Evolutionary conservation across 1,140 invertebrate species (phyloP), one percentile per base, ranked within the genome.

Genomic region (Drosophila novamexicana): DNA sequence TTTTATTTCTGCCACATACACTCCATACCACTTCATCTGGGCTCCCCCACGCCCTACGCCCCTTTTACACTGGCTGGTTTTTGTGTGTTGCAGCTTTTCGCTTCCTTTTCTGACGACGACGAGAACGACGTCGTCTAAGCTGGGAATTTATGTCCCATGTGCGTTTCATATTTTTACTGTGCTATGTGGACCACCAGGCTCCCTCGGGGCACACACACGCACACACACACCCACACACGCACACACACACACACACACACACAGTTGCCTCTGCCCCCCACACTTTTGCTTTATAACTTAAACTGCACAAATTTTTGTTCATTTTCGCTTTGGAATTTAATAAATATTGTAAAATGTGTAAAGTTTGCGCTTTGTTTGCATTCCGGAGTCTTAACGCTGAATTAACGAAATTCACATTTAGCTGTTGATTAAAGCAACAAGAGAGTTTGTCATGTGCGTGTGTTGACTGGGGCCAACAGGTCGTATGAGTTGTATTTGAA

Each of bases 101-200:
- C 50, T 69, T 64, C 44, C 73, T 54, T 68, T 81, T 82, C 68
- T 68, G 61, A 44, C 66, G 36, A 34, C 14, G 37, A 34, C 22
- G 36, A 45, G 16, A 44, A 39, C 36, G 44, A 22, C 62, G 63
- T 67, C 74, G 79, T 76, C 76, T 88, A 79, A 86, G 83, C 84
- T 82, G 68, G 59, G 69, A 88, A 88, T 88, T 88, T 88, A 77
- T 84, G 70, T 84, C 75, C 79, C 79, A 82, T 84, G 81, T 82
- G 81, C 79, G 72, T 79, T 77, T 77, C 69, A 82, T 84, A 84
- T 84, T 82, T 84, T 79, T 64, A 79, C 79, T 84, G 82, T 79
- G 72, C 82, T 57, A 82, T 82, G 83, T 75, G 72, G 57, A 75
- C 66, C 70, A 56, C 22, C 22, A 62, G 66, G 67, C 53, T 70